Percentiles rank a stretch among this genome's conserved stretches.
Conservation (phyloP, 2,113 vertebrate genomes). For the Dicaeum eximium region DNA sequence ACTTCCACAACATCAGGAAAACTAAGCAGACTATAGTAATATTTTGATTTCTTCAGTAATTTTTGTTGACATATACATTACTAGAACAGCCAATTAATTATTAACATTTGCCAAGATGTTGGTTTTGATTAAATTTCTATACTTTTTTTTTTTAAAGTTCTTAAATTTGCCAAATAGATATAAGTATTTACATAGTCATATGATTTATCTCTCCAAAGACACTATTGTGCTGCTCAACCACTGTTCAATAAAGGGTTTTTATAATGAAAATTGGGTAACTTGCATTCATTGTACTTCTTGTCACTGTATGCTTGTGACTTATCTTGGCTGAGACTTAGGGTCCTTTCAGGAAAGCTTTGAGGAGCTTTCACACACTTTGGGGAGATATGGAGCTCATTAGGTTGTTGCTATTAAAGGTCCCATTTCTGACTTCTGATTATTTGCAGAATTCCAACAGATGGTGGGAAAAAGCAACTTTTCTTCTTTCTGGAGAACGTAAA, state of each 20-base stretch:
- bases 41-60: not conserved
- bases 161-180: not conserved
- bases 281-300: not conserved
- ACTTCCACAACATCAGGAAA: not conserved
- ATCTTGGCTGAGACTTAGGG: not conserved
- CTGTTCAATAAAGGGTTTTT: rapidly evolving
- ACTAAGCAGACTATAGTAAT: not conserved
- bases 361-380: not conserved
- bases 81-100: not conserved
- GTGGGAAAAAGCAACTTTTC: not conserved
- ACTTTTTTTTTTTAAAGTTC: not conserved
- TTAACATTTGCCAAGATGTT: not conserved
- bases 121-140: not conserved
- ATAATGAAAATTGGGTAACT: not conserved
- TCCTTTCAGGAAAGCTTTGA: not conserved
- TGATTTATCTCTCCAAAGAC: not conserved
- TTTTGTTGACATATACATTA: not conserved
- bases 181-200: not conserved
- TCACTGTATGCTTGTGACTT: not conserved
- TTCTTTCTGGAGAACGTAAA: not conserved
- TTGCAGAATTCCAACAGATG: not conserved
- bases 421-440: not conserved
- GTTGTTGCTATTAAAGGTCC: not conserved
- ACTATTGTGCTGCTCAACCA: not conserved
- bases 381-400: not conserved